Percentiles rank a stretch among this genome's conserved stretches.
These are phyloP conservation scores for Gambelia wislizenii DNA, from an alignment of 2,797 vertebrate species.

Conservation along the genomic window DNA sequence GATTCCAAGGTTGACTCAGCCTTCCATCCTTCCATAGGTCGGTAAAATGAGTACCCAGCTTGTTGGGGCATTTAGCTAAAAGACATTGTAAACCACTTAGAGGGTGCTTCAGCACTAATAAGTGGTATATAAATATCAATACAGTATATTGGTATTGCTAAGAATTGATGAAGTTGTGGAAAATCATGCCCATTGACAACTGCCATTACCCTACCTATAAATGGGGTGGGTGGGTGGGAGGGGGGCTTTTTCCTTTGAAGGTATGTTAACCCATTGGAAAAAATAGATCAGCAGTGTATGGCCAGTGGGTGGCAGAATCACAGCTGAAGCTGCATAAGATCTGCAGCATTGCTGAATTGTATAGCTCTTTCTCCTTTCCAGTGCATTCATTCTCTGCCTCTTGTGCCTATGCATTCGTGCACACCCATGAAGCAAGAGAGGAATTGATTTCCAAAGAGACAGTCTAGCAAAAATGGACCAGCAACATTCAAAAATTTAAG, in stretches of 20 bases:
- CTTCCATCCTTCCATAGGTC: too few species aligned
- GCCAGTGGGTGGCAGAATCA: not conserved
- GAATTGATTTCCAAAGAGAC: not conserved
- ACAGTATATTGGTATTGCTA: too few species aligned
- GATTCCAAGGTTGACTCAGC: too few species aligned
- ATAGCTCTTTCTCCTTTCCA: not conserved
- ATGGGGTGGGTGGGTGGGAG: not conserved
- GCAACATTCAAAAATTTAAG: not conserved
- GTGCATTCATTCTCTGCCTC: not conserved
- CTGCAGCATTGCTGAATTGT: not conserved
- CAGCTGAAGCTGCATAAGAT: not conserved
- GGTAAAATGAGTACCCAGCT: too few species aligned
- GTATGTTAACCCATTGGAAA: not conserved
- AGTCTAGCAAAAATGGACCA: not conserved
- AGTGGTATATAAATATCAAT: too few species aligned
- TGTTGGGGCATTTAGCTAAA: too few species aligned
- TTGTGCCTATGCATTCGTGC: not conserved
- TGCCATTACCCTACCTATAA: not conserved
- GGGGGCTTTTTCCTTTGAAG: not conserved
- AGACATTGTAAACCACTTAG: too few species aligned
- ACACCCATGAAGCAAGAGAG: not conserved
- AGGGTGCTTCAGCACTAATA: too few species aligned
- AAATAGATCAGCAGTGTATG: not conserved
- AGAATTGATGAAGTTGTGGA: not conserved
- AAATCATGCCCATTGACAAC: not conserved